Evolutionary conservation across 1,140 invertebrate genomes (phyloP).

Genomic region (Diachasmimorpha longicaudata): DNA sequence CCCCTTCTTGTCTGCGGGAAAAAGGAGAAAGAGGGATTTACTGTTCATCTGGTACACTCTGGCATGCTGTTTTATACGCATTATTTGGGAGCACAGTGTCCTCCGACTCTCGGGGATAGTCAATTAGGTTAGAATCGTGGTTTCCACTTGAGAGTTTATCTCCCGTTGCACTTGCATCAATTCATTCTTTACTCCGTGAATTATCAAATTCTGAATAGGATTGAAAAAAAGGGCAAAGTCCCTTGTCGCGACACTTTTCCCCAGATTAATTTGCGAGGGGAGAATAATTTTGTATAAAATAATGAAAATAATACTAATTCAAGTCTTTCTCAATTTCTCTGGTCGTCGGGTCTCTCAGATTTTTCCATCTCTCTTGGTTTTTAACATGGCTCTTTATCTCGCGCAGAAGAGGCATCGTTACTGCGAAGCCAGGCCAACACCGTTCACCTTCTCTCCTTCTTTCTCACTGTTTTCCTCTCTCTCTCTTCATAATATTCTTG

Average conservation of each 20-base stretch:
- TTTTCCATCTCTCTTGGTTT: conserved; percentile 21
- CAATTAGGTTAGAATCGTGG: not conserved
- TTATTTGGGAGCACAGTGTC: not conserved
- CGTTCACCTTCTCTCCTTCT: conserved; percentile 16
- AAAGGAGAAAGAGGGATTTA: conserved; percentile 34
- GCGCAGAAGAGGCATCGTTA: conserved; percentile 36
- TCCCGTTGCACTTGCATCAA: not conserved
- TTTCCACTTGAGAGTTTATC: not conserved
- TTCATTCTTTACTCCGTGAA: not conserved
- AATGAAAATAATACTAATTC: conserved; percentile 28
- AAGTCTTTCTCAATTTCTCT: conserved; percentile 25
- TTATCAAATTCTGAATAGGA: not conserved
- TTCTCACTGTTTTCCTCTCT: conserved; percentile 19
- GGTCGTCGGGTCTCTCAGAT: conserved; percentile 9
- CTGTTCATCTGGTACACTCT: conserved; percentile 35
- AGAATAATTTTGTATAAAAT: not conserved
- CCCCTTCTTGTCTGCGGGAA: conserved; percentile 30
- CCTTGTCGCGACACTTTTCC: not conserved
- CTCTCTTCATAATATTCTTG: conserved; percentile 50
- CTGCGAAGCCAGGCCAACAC: conserved; percentile 40
- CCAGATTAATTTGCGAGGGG: not conserved
- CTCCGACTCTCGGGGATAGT: not conserved
- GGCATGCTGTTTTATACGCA: not conserved
- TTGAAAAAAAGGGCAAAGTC: not conserved
- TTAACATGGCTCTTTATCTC: conserved; percentile 15